Evolutionary conservation across 2,113 vertebrate genomes (phyloP).

Genomic region (Melospiza melodia): DNA sequence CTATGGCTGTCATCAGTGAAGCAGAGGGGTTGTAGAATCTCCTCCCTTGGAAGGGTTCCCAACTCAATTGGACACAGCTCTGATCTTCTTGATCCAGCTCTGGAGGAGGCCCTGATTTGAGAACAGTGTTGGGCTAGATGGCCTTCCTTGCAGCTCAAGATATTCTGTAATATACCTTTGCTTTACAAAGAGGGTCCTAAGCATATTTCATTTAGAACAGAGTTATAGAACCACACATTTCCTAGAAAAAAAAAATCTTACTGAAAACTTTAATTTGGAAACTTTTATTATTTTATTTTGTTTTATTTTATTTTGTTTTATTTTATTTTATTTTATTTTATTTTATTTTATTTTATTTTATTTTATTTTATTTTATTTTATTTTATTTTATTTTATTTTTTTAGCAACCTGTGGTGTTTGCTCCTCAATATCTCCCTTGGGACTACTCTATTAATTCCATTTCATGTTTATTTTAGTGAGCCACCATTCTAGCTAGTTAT

Average conservation of each 20-base stretch:
- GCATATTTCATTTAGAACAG: not conserved
- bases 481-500: not conserved
- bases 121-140: not conserved
- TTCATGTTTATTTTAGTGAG: not conserved
- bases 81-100: not conserved
- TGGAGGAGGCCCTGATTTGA: not conserved
- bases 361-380: no score
- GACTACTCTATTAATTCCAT: not conserved
- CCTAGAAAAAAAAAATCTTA: no score
- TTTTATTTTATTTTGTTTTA: no score
- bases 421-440: not conserved
- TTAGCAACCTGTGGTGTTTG: not conserved
- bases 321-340: no score
- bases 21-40: not conserved
- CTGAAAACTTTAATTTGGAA: not conserved
- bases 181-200: not conserved
- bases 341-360: no score
- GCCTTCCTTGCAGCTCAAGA: not conserved
- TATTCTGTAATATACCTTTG: not conserved
- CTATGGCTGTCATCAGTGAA: not conserved
- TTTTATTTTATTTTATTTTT: no score
- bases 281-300: no score
- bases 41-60: not conserved
- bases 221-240: not conserved
- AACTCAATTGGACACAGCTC: accelerated